Evolutionary conservation across 2,888 invertebrate species (phyloP).

Genomic region (Lycia hirtaria): DNA sequence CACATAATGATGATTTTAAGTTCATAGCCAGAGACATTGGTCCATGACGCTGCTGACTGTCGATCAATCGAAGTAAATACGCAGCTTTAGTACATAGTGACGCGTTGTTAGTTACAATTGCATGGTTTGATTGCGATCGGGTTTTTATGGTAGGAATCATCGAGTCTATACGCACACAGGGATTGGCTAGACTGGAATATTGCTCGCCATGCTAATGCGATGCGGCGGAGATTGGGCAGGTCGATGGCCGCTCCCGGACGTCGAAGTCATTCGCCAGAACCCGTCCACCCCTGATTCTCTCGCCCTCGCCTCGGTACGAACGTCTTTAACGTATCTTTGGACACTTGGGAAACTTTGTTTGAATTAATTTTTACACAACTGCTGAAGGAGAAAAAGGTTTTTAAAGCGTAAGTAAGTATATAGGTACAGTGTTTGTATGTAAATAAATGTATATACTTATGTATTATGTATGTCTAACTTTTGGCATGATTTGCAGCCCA

Average conservation of each 20-base stretch:
- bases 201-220: slow-evolving; percentile 86
- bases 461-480: too few species aligned
- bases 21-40: too few species aligned
- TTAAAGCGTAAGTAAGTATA: too few species aligned
- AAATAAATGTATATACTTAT: too few species aligned
- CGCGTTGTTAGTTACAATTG: slow-evolving; percentile 8
- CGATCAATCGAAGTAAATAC: too few species aligned
- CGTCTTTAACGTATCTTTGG: slow-evolving; percentile 33
- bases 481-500: too few species aligned
- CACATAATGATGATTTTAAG: too few species aligned
- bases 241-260: slow-evolving; percentile 84
- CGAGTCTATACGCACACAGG: slow-evolving; percentile 58
- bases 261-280: slow-evolving; percentile 82
- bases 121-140: slow-evolving; percentile 1
- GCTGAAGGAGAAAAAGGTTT: too few species aligned
- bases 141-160: slow-evolving; percentile 40
- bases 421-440: too few species aligned
- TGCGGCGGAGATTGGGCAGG: slow-evolving; percentile 85
- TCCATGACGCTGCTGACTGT: too few species aligned
- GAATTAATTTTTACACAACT: too few species aligned
- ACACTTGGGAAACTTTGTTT: too few species aligned
- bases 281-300: slow-evolving; percentile 71
- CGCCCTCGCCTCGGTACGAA: slow-evolving; percentile 61
- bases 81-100: not conserved
- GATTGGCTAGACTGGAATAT: slow-evolving; percentile 77